These are phyloP conservation scores for Phragmatobia fuliginosa DNA, from an alignment of 2,888 invertebrate genomes.

Conservation along the genomic window DNA sequence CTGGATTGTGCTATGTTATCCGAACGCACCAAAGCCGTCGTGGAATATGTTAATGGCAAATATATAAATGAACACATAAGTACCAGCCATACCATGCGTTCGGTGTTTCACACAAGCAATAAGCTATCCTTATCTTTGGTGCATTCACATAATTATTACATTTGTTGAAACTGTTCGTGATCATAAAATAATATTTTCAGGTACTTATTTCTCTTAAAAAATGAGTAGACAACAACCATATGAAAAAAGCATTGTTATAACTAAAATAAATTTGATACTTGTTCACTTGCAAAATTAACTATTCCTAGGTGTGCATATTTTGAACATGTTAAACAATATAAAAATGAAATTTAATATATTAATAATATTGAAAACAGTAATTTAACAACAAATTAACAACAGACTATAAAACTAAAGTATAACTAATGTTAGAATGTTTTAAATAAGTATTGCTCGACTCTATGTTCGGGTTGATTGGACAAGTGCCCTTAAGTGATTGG, in stretches of 20 bases:
- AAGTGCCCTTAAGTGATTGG: no score
- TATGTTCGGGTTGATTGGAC: slow-evolving; percentile 15
- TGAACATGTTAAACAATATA: slow-evolving; percentile 16
- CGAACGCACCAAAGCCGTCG: slow-evolving; percentile 41
- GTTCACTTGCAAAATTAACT: slow-evolving; percentile 19
- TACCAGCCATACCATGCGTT: slow-evolving; percentile 49
- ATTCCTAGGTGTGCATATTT: slow-evolving; percentile 11
- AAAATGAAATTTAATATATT: slow-evolving; percentile 24
- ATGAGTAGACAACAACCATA: slow-evolving; percentile 26
- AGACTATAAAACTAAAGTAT: slow-evolving; percentile 35
- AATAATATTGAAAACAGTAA: slow-evolving; percentile 35
- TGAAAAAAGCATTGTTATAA: slow-evolving; percentile 26
- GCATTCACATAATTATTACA: slow-evolving; percentile 36
- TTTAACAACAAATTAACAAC: slow-evolving; percentile 46
- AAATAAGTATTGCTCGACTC: slow-evolving; percentile 23
- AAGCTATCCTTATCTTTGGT: slow-evolving; percentile 33
- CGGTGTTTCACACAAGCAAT: slow-evolving; percentile 15
- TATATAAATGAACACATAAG: slow-evolving; percentile 33
- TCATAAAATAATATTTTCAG: slow-evolving; percentile 46
- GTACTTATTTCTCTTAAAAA: slow-evolving; percentile 43
- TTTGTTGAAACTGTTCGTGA: slow-evolving; percentile 23
- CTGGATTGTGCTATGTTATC: slow-evolving; percentile 9
- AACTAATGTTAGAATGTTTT: slow-evolving; percentile 25
- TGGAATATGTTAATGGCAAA: slow-evolving; percentile 9
- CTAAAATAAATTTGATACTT: slow-evolving; percentile 29